phyloP scores from a whole-genome alignment of 2,888 invertebrate species.

The Tineola bisselliella region DNA sequence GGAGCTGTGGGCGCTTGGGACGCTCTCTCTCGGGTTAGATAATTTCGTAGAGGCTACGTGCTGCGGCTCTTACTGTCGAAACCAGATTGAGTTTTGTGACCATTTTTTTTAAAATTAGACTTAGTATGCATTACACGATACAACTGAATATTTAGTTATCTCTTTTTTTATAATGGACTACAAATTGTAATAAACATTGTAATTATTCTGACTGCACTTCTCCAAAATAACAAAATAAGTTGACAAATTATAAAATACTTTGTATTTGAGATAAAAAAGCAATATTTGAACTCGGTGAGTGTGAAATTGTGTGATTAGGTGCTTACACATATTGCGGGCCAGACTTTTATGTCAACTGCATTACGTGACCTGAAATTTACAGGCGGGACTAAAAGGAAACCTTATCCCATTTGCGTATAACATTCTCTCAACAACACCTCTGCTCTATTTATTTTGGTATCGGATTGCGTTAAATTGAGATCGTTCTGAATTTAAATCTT shows the following conservation, averaged over 20 bases:
- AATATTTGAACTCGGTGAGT: conserved; percentile 16
- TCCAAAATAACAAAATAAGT: no score
- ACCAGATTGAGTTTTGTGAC: conserved; percentile 28
- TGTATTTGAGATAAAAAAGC: neutral
- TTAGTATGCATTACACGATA: neutral
- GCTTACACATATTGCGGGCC: conserved; percentile 36
- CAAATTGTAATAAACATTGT: no score
- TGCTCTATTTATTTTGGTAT: conserved; percentile 4
- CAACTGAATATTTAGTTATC: no score
- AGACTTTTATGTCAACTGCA: conserved; percentile 43
- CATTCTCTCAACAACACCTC: neutral
- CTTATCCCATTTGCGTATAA: neutral
- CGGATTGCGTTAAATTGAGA: neutral
- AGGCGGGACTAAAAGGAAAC: conserved; percentile 2
- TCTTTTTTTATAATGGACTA: no score
- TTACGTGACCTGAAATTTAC: conserved; percentile 40
- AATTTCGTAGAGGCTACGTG: conserved; percentile 55
- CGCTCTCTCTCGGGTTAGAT: conserved; percentile 47
- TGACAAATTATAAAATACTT: neutral
- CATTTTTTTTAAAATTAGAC: neutral
- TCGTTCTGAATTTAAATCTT: neutral
- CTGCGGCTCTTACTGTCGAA: conserved; percentile 37
- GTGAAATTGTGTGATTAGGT: conserved; percentile 35
- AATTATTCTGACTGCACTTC: no score
- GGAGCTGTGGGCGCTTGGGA: conserved; percentile 22